A percentile compares a stretch with the other conserved stretches of the same genome.
Evolutionary conservation across 2,888 invertebrate species (phyloP).

Genomic region (Chironomus tentans): DNA sequence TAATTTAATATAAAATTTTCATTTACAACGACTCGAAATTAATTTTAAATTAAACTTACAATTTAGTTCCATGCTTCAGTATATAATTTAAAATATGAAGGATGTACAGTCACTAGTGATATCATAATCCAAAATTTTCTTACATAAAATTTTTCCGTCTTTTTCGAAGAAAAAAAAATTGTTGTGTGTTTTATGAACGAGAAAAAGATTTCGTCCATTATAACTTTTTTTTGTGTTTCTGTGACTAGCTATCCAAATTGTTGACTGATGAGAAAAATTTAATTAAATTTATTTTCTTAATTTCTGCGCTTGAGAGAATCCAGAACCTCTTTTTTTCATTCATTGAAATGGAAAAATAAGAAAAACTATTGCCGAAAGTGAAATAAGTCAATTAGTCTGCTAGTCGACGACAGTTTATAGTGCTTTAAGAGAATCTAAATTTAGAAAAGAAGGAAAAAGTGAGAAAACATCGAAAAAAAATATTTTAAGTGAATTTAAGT

Average conservation of each 20-base stretch:
- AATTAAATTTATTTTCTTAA: too few species aligned
- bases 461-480: background rate
- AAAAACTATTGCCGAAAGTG: background rate
- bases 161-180: background rate
- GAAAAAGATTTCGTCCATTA: background rate
- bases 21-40: background rate
- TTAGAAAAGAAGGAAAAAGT: background rate
- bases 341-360: background rate
- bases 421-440: background rate
- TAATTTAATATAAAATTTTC: background rate
- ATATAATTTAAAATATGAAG: too few species aligned
- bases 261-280: background rate
- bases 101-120: too few species aligned
- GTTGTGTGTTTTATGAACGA: background rate
- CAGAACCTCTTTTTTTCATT: too few species aligned
- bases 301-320: too few species aligned
- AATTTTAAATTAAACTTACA: too few species aligned
- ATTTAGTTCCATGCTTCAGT: too few species aligned
- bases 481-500: background rate
- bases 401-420: background rate
- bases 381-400: background rate
- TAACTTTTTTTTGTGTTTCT: too few species aligned
- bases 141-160: background rate
- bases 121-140: too few species aligned
- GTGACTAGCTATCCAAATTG: background rate